These are phyloP conservation scores for Oryzias javanicus DNA, from an alignment of 2,113 vertebrate species.

Conservation along the genomic window DNA sequence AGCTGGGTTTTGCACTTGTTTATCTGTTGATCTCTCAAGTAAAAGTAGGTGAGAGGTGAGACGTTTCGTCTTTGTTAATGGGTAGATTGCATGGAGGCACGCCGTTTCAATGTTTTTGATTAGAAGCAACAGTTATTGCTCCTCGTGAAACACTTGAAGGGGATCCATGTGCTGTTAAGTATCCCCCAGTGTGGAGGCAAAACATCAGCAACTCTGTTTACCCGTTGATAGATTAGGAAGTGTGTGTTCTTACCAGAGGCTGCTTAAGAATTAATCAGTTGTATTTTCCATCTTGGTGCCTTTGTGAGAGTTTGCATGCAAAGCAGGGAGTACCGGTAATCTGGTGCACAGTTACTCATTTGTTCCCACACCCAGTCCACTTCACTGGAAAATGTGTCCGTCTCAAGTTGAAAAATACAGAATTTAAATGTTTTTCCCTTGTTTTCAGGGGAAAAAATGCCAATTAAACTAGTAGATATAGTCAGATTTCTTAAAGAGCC, in stretches of 20 bases:
- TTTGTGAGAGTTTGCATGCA: neutral
- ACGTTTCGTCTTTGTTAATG: constrained; percentile 5
- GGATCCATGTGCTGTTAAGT: no score
- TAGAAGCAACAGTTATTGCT: no score
- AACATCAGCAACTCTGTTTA: constrained; percentile 23
- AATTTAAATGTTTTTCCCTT: no score
- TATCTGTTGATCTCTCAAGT: constrained; percentile 24
- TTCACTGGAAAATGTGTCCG: no score
- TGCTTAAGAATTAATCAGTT: neutral
- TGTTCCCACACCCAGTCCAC: neutral
- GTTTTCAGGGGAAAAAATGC: no score
- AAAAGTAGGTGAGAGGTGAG: constrained; percentile 52
- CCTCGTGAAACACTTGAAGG: no score
- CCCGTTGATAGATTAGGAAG: constrained; percentile 4
- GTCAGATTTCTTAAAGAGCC: no score
- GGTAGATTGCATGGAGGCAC: neutral
- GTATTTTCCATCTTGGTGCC: neutral
- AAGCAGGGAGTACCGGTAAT: neutral
- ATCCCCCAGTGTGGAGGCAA: neutral
- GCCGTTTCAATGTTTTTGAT: constrained; percentile 1
- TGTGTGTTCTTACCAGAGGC: neutral
- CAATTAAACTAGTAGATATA: no score
- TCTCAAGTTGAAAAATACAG: no score
- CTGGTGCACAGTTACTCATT: neutral
- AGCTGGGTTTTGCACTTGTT: constrained; percentile 3